Percentiles rank a stretch among this genome's conserved stretches.
phyloP scores from a whole-genome alignment of 2,888 invertebrate genomes.

The Campoplex nolae region DNA sequence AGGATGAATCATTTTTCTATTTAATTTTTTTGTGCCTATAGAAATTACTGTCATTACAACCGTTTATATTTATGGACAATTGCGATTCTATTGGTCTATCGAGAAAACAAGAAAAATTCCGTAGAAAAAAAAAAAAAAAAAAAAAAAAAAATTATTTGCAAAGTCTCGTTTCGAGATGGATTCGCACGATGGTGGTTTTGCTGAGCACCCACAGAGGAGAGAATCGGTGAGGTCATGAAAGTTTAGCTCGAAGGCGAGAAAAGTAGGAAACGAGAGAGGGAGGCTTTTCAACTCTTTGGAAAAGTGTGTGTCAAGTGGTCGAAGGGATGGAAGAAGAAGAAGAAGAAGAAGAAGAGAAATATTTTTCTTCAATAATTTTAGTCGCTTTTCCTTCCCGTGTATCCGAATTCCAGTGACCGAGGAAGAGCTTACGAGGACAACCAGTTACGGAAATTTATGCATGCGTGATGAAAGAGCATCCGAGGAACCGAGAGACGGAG shows the following conservation, averaged over 20 bases:
- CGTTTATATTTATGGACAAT: too few species aligned
- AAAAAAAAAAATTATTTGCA: background rate
- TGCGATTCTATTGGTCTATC: too few species aligned
- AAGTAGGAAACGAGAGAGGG: background rate
- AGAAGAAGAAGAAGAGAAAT: background rate
- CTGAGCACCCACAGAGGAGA: background rate
- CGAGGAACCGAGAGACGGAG: constrained; percentile 15
- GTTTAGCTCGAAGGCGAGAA: constrained; percentile 11
- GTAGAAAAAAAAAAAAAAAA: too few species aligned
- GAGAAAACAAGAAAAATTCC: too few species aligned
- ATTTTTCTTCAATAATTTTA: background rate
- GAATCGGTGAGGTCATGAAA: constrained; percentile 24
- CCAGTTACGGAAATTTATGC: background rate
- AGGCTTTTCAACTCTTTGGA: background rate
- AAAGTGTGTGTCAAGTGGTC: background rate
- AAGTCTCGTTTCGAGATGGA: background rate
- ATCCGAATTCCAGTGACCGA: background rate
- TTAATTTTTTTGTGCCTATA: too few species aligned
- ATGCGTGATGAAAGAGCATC: background rate
- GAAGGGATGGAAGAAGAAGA: background rate
- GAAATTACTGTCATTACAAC: too few species aligned
- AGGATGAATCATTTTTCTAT: background rate
- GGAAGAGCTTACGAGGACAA: background rate
- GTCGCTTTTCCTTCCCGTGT: background rate
- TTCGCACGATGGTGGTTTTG: background rate